These are phyloP conservation scores for Cephalopterus ornatus DNA, from an alignment of 2,113 vertebrate species.

Conservation along the genomic window DNA sequence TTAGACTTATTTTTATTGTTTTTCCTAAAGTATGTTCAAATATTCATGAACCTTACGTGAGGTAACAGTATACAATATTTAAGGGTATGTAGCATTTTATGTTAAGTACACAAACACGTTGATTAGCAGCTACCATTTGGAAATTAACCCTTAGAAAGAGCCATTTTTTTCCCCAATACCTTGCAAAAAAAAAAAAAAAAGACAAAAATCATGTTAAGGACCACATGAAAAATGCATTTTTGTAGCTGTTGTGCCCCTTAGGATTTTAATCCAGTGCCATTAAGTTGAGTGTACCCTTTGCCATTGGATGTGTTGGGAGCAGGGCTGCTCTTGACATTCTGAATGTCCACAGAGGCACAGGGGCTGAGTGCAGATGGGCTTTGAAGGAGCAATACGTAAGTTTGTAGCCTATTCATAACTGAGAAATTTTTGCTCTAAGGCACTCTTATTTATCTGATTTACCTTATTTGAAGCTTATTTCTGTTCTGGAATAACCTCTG, in stretches of 20 bases:
- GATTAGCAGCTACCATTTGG: slow-evolving; percentile 50
- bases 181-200: slow-evolving; percentile 14
- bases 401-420: slow-evolving; percentile 14
- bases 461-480: slow-evolving; percentile 26
- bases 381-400: not conserved
- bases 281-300: not conserved
- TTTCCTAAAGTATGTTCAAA: slow-evolving; percentile 46
- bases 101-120: slow-evolving; percentile 39
- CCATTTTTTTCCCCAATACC: not conserved
- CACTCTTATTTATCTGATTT: slow-evolving; percentile 21
- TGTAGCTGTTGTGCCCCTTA: not conserved
- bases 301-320: not conserved
- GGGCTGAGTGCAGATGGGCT: not conserved
- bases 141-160: slow-evolving; percentile 50
- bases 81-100: slow-evolving; percentile 52
- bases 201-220: not conserved
- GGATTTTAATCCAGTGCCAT: not conserved
- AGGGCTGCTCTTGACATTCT: not conserved
- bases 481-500: slow-evolving; percentile 5
- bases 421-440: slow-evolving; percentile 40
- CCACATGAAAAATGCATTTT: slow-evolving; percentile 36
- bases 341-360: not conserved
- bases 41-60: slow-evolving; percentile 19
- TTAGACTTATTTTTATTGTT: slow-evolving; percentile 66
- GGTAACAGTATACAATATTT: slow-evolving; percentile 39